These are phyloP conservation scores for Acanthornis magna DNA, from an alignment of 2,797 vertebrate species.

Conservation along the genomic window DNA sequence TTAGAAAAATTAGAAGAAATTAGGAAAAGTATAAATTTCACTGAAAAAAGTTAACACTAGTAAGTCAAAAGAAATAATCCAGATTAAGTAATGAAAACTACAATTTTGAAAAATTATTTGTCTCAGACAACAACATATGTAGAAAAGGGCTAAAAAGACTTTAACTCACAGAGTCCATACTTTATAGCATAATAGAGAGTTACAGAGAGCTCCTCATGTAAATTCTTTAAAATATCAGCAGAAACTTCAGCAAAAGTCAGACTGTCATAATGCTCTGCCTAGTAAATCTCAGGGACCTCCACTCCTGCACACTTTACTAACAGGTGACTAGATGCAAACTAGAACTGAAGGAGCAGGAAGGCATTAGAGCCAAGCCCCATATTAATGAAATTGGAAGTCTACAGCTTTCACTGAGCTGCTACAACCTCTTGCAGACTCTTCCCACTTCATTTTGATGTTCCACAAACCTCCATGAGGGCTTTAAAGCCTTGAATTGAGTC, in stretches of 20 bases:
- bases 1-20: neutral
- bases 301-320: neutral
- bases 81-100: neutral
- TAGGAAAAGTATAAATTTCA: neutral
- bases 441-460: neutral
- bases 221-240: neutral
- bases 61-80: neutral
- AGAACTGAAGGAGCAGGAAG: neutral
- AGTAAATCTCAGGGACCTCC: neutral
- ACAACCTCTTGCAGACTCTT: neutral
- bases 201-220: neutral
- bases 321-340: neutral
- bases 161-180: neutral
- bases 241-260: neutral
- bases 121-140: neutral
- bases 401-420: neutral
- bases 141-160: neutral
- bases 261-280: neutral
- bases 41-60: neutral
- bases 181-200: neutral
- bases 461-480: neutral
- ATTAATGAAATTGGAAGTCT: neutral
- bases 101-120: neutral
- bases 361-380: rapidly evolving
- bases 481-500: neutral